A percentile compares a stretch with the other conserved stretches of the same genome.
Evolutionary conservation across 2,888 invertebrate genomes (phyloP).

Genomic region (Rotaria socialis): DNA sequence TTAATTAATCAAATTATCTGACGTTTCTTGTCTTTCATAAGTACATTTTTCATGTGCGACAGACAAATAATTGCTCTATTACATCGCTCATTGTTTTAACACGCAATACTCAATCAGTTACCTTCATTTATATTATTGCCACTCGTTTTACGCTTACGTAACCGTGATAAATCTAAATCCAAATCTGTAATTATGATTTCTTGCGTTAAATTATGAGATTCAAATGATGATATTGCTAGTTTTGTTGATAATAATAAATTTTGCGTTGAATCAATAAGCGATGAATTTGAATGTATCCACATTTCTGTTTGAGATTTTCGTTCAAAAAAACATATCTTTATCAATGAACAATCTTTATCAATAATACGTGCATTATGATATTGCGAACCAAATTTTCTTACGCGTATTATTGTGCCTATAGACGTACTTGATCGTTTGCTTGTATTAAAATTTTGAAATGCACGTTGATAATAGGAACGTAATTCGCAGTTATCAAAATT

Average conservation of each 20-base stretch:
- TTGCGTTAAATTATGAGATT: not conserved
- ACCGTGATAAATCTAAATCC: not conserved
- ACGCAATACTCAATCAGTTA: not conserved
- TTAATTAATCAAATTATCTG: not conserved
- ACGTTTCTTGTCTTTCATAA: not conserved
- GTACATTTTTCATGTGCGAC: not conserved
- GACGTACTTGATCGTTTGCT: not conserved
- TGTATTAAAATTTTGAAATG: not conserved
- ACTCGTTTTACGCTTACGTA: not conserved
- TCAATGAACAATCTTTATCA: conserved; percentile 8
- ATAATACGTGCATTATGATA: conserved; percentile 28
- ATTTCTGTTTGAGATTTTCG: conserved; percentile 32
- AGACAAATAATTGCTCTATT: not conserved
- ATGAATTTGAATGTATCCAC: not conserved
- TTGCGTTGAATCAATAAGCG: not conserved
- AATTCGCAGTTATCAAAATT: not conserved
- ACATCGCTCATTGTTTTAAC: not conserved
- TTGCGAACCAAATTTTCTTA: not conserved
- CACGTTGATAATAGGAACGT: not conserved
- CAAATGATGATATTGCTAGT: not conserved
- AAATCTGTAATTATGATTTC: not conserved
- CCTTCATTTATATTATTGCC: not conserved
- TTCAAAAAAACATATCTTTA: conserved; percentile 10
- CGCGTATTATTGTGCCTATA: conserved; percentile 4
- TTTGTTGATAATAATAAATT: not conserved